Evolutionary conservation across 2,113 vertebrate genomes (phyloP), one percentile per base, ranked within the genome.

Genomic region (Chascanopsetta lugubris): DNA sequence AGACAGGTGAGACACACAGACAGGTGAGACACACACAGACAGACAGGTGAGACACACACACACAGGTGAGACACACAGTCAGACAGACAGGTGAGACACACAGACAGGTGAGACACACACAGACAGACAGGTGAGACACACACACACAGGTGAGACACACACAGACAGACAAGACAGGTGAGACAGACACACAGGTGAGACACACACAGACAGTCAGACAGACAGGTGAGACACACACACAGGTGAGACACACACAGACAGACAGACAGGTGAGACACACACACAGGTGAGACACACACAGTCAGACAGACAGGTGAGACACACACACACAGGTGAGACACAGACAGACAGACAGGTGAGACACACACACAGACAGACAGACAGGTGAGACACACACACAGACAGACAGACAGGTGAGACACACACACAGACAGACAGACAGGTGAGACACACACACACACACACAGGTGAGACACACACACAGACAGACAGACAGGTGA

Each of bases 261-360:
- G 1, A 43, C 17, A 42, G 6, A 43, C 40, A 43, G 3, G n/a
- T n/a, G n/a, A n/a, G n/a, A n/a, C n/a, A n/a, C n/a, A n/a, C n/a
- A n/a, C n/a, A n/a, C n/a, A n/a, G n/a, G n/a, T n/a, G n/a, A n/a
- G n/a, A n/a, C n/a, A 43, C 15, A 43, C 2, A 18, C n/a, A 43
- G 40, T n/a, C 4, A 17, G 40, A 43, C n/a, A 43, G n/a, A 43
- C 3, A n/a, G n/a, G n/a, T n/a, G n/a, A n/a, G n/a, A 43, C 3
- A 27, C 13, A 25, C 24, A 49, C 13, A 18, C 8, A 29, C 6
- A 48, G 6, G 27, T 2, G 7, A 11, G 27, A 25, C 22, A 49
- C 1, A 47, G 10, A 34, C 30, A 5, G 34, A 38, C 34, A 38
- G 26, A 84, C 95, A n/a, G n/a, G n/a, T n/a, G n/a, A n/a, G 36